Percentiles rank a stretch among this genome's conserved stretches.
Conservation (phyloP, 1,140 invertebrate genomes). For the Microplitis mediator region DNA sequence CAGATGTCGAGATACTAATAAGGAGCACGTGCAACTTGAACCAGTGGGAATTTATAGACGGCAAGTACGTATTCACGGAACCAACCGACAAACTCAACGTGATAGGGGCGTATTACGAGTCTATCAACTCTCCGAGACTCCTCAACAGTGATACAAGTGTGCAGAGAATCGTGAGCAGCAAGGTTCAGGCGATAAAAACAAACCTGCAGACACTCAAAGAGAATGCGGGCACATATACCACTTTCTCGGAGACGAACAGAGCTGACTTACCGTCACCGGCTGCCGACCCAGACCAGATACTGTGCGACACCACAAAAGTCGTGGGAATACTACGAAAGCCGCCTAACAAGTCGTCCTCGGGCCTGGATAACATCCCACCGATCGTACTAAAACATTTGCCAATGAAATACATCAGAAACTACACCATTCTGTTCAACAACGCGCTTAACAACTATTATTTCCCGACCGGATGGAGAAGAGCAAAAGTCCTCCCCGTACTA, state of each 20-base stretch:
- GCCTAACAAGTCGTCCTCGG: constrained; percentile 14
- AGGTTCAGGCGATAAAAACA: not conserved
- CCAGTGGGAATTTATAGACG: not conserved
- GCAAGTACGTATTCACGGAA: not conserved
- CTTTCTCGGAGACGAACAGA: not conserved
- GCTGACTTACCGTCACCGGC: not conserved
- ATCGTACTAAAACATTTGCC: not conserved
- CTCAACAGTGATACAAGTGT: not conserved
- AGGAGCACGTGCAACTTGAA: not conserved
- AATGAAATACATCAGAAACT: not conserved
- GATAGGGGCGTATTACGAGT: not conserved
- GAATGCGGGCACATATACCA: not conserved
- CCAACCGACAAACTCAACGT: not conserved
- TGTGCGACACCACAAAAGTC: not conserved
- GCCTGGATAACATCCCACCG: not conserved
- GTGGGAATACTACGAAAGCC: not conserved
- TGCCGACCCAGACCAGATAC: not conserved
- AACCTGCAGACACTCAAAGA: not conserved
- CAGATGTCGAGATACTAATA: not conserved
- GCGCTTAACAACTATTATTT: not conserved
- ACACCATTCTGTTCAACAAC: not conserved
- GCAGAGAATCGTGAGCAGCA: not conserved
- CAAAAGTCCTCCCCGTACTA: constrained; percentile 6
- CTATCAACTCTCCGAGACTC: constrained; percentile 5
- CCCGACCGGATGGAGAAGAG: constrained; percentile 10